Evolutionary conservation across 2,888 invertebrate genomes (phyloP), one percentile per base, ranked within the genome.

Genomic region (Eremobia ochroleuca): DNA sequence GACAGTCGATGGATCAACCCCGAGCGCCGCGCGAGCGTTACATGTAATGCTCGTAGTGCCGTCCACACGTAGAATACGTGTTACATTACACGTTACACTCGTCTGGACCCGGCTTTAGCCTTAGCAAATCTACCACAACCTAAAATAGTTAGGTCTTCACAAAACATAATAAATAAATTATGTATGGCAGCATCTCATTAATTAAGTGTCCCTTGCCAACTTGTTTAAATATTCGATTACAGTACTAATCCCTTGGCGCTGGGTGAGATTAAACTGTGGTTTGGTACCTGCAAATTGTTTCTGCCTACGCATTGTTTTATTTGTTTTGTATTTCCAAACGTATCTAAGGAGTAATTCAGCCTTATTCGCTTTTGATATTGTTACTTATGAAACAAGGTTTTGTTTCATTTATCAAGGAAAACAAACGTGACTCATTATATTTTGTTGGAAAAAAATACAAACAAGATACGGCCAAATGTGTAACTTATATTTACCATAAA

Each of bases 211-310:
- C 76, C 62, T 83, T 62, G 59, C 73, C 68, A 69, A 84, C 84
- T 79, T 82, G 79, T 82, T 87, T 88, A 84, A 88, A 88, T 88
- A 88, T 88, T 88, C 82, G 87, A 88, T 87, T 85, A 88, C 79
- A 43, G 74, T 34, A 79, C 77, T 88, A 88, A 88, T 85, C 82
- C 86, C 75, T 59, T 5, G 68, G 75, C 76, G 76, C 67, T 71
- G 75, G 79, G 84, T 82, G 66, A 64, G 77, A 88, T 87, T 88
- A 88, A 74, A 64, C 49, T 62, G 72, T 46, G 77, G 76, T 77
- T 76, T 76, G 52, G 49, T 76, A 82, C 83, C 69, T 75, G 69
- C 25, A 59, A 71, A 46, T 69, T 59, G 34, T 55, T 62, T 25
- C 43, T 25, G 34, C 8, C 11, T 6, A 64, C 55, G 46, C 37